A percentile compares a stretch with the other conserved stretches of the same genome.
Evolutionary conservation across 1,140 invertebrate species (phyloP).

Genomic region (Sweltsa coloradensis): DNA sequence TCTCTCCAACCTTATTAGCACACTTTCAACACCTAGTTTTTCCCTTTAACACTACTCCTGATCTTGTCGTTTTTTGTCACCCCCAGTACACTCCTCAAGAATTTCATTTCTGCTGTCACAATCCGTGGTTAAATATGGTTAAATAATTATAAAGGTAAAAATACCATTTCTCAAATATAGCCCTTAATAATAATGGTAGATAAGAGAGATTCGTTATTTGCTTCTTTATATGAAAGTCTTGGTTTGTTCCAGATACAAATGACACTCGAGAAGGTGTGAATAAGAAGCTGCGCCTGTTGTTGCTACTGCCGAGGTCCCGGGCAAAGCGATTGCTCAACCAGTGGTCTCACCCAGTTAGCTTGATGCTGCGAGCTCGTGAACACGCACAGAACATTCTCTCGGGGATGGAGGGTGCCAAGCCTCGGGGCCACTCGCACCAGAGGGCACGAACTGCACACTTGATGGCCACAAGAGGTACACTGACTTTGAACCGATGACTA

Average conservation of each 20-base stretch:
- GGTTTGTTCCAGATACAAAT: constrained; percentile 43
- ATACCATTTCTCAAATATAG: too few relatives aligned
- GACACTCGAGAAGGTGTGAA: constrained; percentile 48
- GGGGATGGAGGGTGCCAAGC: constrained; percentile 28
- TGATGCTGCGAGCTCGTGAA: constrained; percentile 62
- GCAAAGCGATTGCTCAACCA: constrained; percentile 62
- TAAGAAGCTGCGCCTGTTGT: constrained; percentile 58
- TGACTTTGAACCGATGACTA: not conserved
- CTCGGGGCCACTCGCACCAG: constrained; percentile 1
- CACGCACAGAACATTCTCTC: constrained; percentile 65
- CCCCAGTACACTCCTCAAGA: too few relatives aligned
- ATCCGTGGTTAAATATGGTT: too few relatives aligned
- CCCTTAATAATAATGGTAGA: too few relatives aligned
- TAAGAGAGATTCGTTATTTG: too few relatives aligned
- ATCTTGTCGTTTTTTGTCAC: too few relatives aligned
- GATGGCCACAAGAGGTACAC: constrained; percentile 1
- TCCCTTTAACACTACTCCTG: too few relatives aligned
- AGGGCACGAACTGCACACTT: not conserved
- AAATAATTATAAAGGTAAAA: too few relatives aligned
- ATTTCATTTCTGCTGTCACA: too few relatives aligned
- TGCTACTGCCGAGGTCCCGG: constrained; percentile 56
- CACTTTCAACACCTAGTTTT: too few relatives aligned
- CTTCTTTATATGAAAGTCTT: not conserved
- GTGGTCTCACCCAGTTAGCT: constrained; percentile 62
- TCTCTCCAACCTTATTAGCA: too few relatives aligned